A percentile compares a stretch with the other conserved stretches of the same genome.
Evolutionary conservation across 2,888 invertebrate genomes (phyloP).

Genomic region (Apamea epomidion): DNA sequence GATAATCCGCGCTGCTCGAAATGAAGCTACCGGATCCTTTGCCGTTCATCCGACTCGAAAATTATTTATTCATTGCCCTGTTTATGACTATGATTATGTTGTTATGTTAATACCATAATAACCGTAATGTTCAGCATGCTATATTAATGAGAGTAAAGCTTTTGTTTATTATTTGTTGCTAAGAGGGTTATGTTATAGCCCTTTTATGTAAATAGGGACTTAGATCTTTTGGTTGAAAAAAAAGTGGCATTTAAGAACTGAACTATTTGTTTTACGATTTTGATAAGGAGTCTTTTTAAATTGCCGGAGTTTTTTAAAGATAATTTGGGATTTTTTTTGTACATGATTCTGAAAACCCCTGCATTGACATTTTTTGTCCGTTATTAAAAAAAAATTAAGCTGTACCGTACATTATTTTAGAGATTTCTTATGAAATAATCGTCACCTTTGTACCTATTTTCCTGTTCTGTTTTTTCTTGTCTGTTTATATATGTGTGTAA

Average conservation of each 20-base stretch:
- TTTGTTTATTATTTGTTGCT: conserved; percentile 51
- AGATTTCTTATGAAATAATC: too few species aligned
- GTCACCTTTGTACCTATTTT: too few species aligned
- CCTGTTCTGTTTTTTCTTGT: too few species aligned
- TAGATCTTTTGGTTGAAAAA: background rate
- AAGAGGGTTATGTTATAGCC: conserved; percentile 6
- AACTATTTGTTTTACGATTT: background rate
- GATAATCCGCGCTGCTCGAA: conserved; percentile 85
- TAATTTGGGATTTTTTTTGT: too few species aligned
- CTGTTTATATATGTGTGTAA: too few species aligned
- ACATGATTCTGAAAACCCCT: background rate
- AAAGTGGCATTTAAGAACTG: background rate
- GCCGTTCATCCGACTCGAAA: conserved; percentile 81
- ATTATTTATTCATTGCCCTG: conserved; percentile 85
- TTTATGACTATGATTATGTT: conserved; percentile 79
- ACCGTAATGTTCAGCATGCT: conserved; percentile 68
- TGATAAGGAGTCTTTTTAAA: background rate
- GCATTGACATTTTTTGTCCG: too few species aligned
- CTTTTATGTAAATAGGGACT: background rate
- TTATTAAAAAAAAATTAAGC: too few species aligned
- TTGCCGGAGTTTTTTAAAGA: background rate
- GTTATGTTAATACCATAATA: conserved; percentile 71
- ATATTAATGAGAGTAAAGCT: conserved; percentile 54
- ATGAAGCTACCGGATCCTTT: conserved; percentile 83
- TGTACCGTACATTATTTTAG: too few species aligned